Conservation (phyloP, 2,888 invertebrate species). For the Heteropelma amictum region DNA sequence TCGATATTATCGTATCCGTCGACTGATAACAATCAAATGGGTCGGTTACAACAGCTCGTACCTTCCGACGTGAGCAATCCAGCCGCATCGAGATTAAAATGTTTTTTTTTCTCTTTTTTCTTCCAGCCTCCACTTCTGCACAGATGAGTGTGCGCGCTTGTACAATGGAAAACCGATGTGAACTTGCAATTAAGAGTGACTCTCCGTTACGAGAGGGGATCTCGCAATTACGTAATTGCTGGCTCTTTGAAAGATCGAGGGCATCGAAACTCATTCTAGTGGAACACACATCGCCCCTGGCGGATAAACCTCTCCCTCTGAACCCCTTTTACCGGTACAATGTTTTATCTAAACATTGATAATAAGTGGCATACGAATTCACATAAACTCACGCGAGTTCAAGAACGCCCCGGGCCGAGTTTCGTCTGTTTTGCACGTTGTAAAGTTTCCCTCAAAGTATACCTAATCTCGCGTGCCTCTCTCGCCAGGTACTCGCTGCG, state of each 20-base stretch:
- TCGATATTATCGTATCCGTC: too few species aligned
- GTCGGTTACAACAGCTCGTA: background rate
- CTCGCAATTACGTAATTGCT: slow-evolving; percentile 27
- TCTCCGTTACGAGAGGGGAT: slow-evolving; percentile 1
- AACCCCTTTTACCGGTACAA: slow-evolving; percentile 22
- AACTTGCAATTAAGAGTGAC: slow-evolving; percentile 5
- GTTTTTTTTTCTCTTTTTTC: background rate
- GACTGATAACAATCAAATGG: background rate
- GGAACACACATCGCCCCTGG: slow-evolving; percentile 14
- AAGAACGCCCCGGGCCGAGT: slow-evolving; percentile 44
- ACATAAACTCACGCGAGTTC: slow-evolving; percentile 13
- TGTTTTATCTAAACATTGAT: slow-evolving; percentile 31
- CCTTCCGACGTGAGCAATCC: background rate
- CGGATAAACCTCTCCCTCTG: too few species aligned
- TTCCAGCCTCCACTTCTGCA: too few species aligned
- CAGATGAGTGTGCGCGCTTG: too few species aligned
- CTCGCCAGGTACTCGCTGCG: background rate
- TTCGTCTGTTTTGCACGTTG: slow-evolving; percentile 25
- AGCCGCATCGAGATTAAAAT: background rate
- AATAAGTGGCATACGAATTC: slow-evolving; percentile 38
- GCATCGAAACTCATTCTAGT: slow-evolving; percentile 19
- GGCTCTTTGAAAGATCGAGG: slow-evolving; percentile 22
- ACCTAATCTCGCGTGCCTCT: background rate
- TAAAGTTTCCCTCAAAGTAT: slow-evolving; percentile 4
- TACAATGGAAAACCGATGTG: background rate